Base-by-base conservation (phyloP, 2,797 vertebrate species). In the Chromis chromis region DNA sequence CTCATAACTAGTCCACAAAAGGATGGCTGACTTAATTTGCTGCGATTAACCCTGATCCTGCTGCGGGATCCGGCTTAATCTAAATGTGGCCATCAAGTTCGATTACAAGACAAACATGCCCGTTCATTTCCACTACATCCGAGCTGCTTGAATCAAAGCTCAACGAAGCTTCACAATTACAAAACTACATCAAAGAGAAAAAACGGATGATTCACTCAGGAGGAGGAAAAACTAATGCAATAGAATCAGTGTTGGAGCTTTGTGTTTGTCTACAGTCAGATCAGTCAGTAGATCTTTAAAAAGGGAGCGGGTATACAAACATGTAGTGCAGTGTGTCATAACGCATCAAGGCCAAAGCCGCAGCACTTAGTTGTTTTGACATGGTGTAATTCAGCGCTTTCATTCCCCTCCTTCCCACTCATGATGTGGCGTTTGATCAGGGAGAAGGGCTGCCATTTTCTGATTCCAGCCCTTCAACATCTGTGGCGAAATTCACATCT, bases 41-140 rank as follows among this genome's bases (percentile, higher is more conserved):
- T 90, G 84, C 81, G 28, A 93, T 93, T 91, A 82, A 81, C 90
- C 87, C 81, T 74, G 74, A 87, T 91, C 86, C 89, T 89, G 92
- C 91, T 79, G 10, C 66, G 84, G 89, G 90, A 88, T 83, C 87
- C 65, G 76, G 86, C 87, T 92, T 92, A 79, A 88, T 95, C 93
- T 88, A 93, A 94, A 95, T 91, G 80, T 83, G 84, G 81, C 92
- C 84, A 89, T 94, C 89, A 85, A 88, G 91, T 93, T 95, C 92
- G 94, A 95, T 95, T 94, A 95, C 91, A 91, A 94, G 90, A 85
- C 83, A 88, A 94, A 93, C 85, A 91, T 88, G 86, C 71, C 65
- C 39, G 12, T 74, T 85, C 28, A 40, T 71, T 77, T 74, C 64
- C 50, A 57, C 65, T 53, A 56, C 19, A 82, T 70, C 70, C 0